Base-by-base conservation (phyloP, 2,797 vertebrate genomes). In the Etheostoma nigrum region DNA sequence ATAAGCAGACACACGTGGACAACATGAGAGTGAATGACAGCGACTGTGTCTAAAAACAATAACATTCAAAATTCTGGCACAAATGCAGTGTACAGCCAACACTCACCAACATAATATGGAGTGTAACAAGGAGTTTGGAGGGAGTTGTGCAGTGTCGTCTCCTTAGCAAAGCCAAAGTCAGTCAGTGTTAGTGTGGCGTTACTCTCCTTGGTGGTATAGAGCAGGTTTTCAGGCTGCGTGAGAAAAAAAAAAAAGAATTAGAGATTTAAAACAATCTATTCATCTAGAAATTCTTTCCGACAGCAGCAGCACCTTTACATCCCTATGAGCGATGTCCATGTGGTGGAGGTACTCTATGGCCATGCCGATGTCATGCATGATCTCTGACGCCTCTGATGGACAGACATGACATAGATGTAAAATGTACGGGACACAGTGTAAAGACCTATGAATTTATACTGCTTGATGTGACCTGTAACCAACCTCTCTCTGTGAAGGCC, bases 141-240 rank as follows among this genome's bases (percentile, higher is more conserved):
- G 0, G 96, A 96, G 76, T 97, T 98, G 82, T 97, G 95, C 30
- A 96, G 67, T 0, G 94, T 96, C 2, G 97, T 99, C 93, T 99
- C 98, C 91, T 99, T 99, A 74, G 98, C 97, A 86, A 99, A 99
- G 74, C 98, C 98, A 33, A 99, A 99, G 86, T 99, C 98, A 0
- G 98, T 99, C 73, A 99, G 96, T 82, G 98, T 99, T 49, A 99
- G 96, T 6, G 97, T 94, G 1, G 95, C 88, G 0, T 96, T 96
- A 67, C 91, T 96, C 76, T 96, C 96, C 93, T 96, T 97, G 53
- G 94, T 96, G 0, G 96, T 97, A 88, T 99, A 99, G 9, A 99
- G 97, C 84, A 99, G 93, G 92, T 99, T 99, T 92, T 99, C 98
- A 63, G 98, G 98, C 98, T 99, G 51, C 40, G 44, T 19, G 16